A percentile compares a stretch with the other conserved stretches of the same genome.
phyloP scores from a whole-genome alignment of 2,113 vertebrate species.

The Labeo catla region DNA sequence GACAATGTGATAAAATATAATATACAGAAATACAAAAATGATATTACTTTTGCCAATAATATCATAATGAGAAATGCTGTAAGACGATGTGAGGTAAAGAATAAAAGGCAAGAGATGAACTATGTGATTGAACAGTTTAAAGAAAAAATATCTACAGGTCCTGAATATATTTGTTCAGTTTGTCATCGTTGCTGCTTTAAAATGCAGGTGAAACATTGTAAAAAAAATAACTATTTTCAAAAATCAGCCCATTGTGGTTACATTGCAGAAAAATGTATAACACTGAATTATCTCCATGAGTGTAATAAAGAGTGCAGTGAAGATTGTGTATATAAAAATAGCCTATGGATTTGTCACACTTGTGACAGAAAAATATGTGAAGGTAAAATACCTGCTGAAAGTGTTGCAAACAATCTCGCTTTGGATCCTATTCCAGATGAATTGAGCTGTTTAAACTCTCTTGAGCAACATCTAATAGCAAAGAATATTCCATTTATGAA shows the following conservation, averaged over 20 bases:
- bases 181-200: too few species aligned
- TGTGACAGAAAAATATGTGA: slow-evolving; percentile 33
- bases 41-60: too few species aligned
- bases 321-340: neutral
- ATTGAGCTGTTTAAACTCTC: slow-evolving; percentile 22
- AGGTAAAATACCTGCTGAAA: slow-evolving; percentile 28
- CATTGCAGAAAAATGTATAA: slow-evolving; percentile 24
- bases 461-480: slow-evolving; percentile 48
- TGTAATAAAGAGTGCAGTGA: neutral
- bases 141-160: too few species aligned
- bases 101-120: too few species aligned
- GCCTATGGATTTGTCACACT: slow-evolving; percentile 32
- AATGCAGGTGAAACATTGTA: neutral
- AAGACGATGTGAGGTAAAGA: too few species aligned
- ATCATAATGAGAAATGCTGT: too few species aligned
- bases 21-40: neutral
- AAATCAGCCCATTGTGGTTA: neutral
- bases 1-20: too few species aligned
- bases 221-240: neutral
- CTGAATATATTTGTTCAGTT: too few species aligned
- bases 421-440: slow-evolving; percentile 32
- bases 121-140: too few species aligned
- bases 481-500: slow-evolving; percentile 51
- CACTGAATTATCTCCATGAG: slow-evolving; percentile 13
- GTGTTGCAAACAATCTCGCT: slow-evolving; percentile 27